phyloP scores from a whole-genome alignment of 2,113 vertebrate species.

The Atractosteus spatula region DNA sequence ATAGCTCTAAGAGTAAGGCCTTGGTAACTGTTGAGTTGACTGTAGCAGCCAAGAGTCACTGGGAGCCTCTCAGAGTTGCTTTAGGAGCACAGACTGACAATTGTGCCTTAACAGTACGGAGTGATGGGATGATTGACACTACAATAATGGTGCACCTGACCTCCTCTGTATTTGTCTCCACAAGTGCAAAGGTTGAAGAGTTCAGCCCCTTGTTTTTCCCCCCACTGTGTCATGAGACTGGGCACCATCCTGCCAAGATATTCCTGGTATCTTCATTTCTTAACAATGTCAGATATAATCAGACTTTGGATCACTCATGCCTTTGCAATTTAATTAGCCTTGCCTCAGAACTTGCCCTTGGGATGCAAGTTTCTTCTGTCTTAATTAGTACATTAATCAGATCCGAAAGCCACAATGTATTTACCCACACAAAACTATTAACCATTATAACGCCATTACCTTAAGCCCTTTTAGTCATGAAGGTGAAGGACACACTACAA shows the following conservation, averaged over 20 bases:
- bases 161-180: too few species aligned
- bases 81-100: too few species aligned
- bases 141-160: too few species aligned
- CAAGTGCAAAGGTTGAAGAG: background rate
- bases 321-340: conserved; percentile 83
- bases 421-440: conserved; percentile 44
- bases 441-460: background rate
- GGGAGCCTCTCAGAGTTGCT: too few species aligned
- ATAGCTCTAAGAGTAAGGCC: too few species aligned
- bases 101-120: too few species aligned
- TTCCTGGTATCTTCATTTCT: conserved; percentile 26
- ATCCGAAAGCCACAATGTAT: conserved; percentile 73
- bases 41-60: too few species aligned
- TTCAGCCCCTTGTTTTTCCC: background rate
- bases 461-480: too few species aligned
- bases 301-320: conserved; percentile 60
- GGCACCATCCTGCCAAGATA: conserved; percentile 10
- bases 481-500: background rate
- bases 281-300: conserved; percentile 56
- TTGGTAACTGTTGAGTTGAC: too few species aligned
- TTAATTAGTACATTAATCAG: conserved; percentile 93
- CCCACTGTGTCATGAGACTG: background rate
- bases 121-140: too few species aligned
- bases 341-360: conserved; percentile 77
- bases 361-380: conserved; percentile 83